phyloP scores from a whole-genome alignment of 2,113 vertebrate genomes.

The Tapirus terrestris region DNA sequence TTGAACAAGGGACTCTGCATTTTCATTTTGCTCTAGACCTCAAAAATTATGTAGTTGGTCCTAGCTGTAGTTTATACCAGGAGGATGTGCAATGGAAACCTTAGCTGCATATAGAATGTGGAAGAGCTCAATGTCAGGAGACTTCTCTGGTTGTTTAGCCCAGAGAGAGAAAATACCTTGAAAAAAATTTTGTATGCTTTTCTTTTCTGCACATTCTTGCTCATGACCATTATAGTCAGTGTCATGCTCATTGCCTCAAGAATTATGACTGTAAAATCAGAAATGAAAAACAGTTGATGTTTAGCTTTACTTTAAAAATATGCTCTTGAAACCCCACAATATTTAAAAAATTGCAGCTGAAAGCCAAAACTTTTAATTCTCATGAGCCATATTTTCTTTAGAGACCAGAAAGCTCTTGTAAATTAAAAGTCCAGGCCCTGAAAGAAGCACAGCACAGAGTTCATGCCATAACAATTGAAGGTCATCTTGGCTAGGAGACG shows the following conservation, averaged over 20 bases:
- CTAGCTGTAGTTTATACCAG: neutral
- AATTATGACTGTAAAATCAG: neutral
- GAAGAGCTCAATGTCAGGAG: neutral
- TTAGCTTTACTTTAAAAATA: neutral
- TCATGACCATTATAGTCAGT: neutral
- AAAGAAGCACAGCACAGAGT: neutral
- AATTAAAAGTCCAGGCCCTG: neutral
- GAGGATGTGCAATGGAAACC: neutral
- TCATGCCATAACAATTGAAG: neutral
- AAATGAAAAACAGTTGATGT: neutral
- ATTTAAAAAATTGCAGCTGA: neutral
- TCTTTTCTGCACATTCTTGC: neutral
- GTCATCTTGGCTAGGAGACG: neutral
- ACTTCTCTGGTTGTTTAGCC: neutral
- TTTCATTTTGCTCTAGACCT: neutral
- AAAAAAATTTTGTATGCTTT: neutral
- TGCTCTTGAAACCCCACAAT: neutral
- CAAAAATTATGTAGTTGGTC: neutral
- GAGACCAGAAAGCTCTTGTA: neutral
- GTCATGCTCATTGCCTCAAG: neutral
- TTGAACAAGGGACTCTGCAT: neutral
- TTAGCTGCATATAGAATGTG: neutral
- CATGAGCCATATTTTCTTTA: constrained; percentile 3
- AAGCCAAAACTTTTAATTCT: neutral
- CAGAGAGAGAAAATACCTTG: neutral